These are phyloP conservation scores for Sinocyclocheilus maitianheensis DNA, from an alignment of 2,113 vertebrate genomes.

Conservation along the genomic window DNA sequence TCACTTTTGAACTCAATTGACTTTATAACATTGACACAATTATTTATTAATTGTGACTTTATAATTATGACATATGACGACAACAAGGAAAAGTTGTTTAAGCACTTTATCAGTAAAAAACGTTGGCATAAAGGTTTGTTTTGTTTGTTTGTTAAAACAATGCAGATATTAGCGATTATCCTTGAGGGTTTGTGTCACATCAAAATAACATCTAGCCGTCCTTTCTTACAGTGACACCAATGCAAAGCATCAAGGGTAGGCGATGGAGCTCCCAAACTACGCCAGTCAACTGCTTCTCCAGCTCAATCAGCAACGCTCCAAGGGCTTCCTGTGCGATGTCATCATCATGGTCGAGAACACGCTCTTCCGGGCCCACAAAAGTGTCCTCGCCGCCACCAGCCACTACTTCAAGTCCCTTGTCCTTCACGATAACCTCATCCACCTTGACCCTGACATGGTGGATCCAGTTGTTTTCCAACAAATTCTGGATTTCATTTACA, in stretches of 20 bases:
- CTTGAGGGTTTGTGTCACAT: neutral
- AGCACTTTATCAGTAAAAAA: neutral
- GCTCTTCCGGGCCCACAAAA: slow-evolving; percentile 97
- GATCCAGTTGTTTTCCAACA: slow-evolving; percentile 94
- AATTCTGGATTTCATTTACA: slow-evolving; percentile 98
- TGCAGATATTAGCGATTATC: neutral
- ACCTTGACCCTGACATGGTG: slow-evolving; percentile 98
- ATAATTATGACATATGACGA: neutral
- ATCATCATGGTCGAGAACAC: slow-evolving; percentile 99
- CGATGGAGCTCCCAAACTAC: slow-evolving; percentile 99
- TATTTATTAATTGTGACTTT: neutral
- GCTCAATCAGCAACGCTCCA: slow-evolving; percentile 98
- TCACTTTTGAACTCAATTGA: neutral
- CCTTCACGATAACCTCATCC: slow-evolving; percentile 98
- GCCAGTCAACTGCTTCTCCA: slow-evolving; percentile 99
- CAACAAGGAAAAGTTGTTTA: neutral
- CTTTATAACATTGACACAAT: neutral
- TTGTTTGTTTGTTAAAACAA: neutral
- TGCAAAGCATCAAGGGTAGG: slow-evolving; percentile 67
- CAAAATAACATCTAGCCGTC: neutral
- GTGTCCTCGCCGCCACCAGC: slow-evolving; percentile 96
- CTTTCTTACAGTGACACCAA: slow-evolving; percentile 46
- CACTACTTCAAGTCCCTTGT: slow-evolving; percentile 98
- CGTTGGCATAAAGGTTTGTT: too few relatives aligned
- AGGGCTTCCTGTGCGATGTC: slow-evolving; percentile 98